Evolutionary conservation across 2,113 vertebrate species (phyloP).

Genomic region (Peromyscus californicus): DNA sequence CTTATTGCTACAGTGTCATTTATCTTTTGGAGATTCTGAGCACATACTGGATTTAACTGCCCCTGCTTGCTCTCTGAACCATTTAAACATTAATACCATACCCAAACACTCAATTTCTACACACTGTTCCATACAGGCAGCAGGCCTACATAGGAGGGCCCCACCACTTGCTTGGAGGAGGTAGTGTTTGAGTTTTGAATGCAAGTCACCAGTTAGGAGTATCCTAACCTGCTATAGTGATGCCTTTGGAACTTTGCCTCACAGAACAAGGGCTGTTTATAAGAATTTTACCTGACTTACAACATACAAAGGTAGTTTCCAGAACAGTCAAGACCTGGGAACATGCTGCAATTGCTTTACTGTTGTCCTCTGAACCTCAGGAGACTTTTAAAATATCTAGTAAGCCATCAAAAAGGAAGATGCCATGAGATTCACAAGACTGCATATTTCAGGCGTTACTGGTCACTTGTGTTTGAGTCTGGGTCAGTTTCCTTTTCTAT

Average conservation of each 20-base stretch:
- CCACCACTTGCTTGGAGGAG: not conserved
- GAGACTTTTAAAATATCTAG: slow-evolving; percentile 22
- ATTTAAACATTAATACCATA: slow-evolving; percentile 6
- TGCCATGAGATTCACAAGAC: not conserved
- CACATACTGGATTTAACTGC: not conserved
- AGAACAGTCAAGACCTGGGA: not conserved
- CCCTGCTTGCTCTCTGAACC: not conserved
- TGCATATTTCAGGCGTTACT: not conserved
- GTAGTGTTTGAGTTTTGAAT: not conserved
- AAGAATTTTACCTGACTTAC: slow-evolving; percentile 19
- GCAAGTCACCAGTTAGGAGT: not conserved
- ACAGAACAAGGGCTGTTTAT: slow-evolving; percentile 1
- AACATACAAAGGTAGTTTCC: not conserved
- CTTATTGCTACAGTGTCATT: not conserved
- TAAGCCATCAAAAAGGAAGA: not conserved
- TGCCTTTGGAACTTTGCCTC: not conserved
- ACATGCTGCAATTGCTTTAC: not conserved
- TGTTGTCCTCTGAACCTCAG: slow-evolving; percentile 19
- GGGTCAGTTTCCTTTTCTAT: slow-evolving; percentile 25
- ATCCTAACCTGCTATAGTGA: not conserved
- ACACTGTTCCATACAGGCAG: not conserved
- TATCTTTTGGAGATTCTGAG: not conserved
- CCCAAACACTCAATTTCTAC: slow-evolving; percentile 7
- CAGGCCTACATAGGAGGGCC: not conserved
- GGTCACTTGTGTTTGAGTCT: not conserved